Evolutionary conservation across 1,140 invertebrate genomes (phyloP), one percentile per base, ranked within the genome.

Genomic region (Drosophila sucinea): DNA sequence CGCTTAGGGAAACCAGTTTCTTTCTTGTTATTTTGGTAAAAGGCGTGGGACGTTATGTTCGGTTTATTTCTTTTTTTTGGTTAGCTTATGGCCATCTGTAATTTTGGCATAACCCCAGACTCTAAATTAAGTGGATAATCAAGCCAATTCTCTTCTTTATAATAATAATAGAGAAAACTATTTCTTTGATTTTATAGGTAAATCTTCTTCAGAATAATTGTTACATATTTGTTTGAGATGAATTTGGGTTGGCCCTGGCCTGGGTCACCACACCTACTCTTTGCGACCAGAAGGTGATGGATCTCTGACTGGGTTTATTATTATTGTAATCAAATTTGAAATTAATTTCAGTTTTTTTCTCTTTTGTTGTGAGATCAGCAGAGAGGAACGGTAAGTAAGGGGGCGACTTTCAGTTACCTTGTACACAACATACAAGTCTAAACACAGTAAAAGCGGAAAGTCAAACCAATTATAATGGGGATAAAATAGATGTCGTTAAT

Each of bases 251-350:
- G 83, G 82, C 76, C 75, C 7, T 47, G 41, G 65, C 44, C 40
- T 47, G 72, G 54, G 33, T 60, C 60, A 25, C 71, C 66, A 79
- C 67, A 79, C 69, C 84, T 63, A 68, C 62, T 51, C 60, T 3
- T 55, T 29, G 11, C 23, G 29, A 8, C 1, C 44, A 47, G 17
- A 47, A 25, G 4, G 33, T 57, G 60, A 62, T 66, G 68, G 69
- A 73, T 73, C 60, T 60, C 55, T 44, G 79, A 73, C 60, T 73
- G 79, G 82, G 74, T 79, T 72, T 86, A 81, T 79, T 86, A 86
- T 87, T 86, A 87, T 86, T 86, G 76, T 87, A 86, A 86, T 86
- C 79, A 86, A 89, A 87, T 87, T 87, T 69, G 72, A 87, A 77
- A 89, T 89, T 83, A 89, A 87, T 87, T 38, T 38, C 35, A 38